These are phyloP conservation scores for Drosophila demipolita DNA, from an alignment of 2,888 invertebrate species.

Conservation along the genomic window DNA sequence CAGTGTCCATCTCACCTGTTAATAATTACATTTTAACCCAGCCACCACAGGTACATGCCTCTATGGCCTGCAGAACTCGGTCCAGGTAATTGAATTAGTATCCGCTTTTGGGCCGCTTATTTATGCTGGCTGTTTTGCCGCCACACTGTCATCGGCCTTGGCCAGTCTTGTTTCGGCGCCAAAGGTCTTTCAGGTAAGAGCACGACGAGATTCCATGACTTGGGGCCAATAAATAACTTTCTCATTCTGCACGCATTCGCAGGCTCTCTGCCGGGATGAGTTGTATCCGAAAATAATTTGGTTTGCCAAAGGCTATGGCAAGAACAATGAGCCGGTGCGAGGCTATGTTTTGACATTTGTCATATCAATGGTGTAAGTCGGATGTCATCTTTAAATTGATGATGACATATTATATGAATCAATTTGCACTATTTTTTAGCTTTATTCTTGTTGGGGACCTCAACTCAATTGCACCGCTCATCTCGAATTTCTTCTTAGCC, in stretches of 20 bases:
- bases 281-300: conserved; percentile 95
- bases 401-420: not conserved
- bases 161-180: conserved; percentile 98
- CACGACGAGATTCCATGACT: not conserved
- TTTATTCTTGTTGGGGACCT: conserved; percentile 89
- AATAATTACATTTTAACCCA: conserved; percentile 37
- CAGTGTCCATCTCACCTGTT: not conserved
- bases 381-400: not conserved
- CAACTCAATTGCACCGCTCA: conserved; percentile 95
- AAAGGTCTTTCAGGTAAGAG: conserved; percentile 90
- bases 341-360: conserved; percentile 97
- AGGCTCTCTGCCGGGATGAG: conserved; percentile 96
- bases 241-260: conserved; percentile 8
- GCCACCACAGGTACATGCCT: conserved; percentile 86
- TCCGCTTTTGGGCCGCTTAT: conserved; percentile 96
- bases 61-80: conserved; percentile 85
- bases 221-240: not conserved
- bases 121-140: conserved; percentile 98
- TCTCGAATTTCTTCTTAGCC: conserved; percentile 97
- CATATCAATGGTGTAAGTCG: conserved; percentile 93
- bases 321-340: conserved; percentile 93
- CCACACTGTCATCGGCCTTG: conserved; percentile 97
- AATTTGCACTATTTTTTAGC: conserved; percentile 55
- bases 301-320: conserved; percentile 95
- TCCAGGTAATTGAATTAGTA: conserved; percentile 92